Evolutionary conservation across 2,888 invertebrate species (phyloP).

Genomic region (Seira ritae): DNA sequence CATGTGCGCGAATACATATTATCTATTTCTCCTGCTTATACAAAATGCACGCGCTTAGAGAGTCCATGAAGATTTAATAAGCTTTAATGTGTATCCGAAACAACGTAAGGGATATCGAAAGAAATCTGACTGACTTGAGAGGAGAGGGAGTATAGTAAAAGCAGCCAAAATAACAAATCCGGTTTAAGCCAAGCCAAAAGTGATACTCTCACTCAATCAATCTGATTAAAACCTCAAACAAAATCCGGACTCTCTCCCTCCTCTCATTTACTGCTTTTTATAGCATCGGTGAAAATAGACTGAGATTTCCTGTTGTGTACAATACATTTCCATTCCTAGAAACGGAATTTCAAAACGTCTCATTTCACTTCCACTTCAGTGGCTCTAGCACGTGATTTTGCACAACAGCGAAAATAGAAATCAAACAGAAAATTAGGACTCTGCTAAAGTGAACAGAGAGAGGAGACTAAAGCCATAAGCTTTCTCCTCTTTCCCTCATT

Average conservation of each 20-base stretch:
- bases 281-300: neutral
- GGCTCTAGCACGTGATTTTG: neutral
- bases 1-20: too few relatives aligned
- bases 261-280: neutral
- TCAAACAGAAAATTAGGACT: neutral
- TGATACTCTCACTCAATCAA: constrained; percentile 11
- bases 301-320: neutral
- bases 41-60: too few relatives aligned
- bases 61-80: too few relatives aligned
- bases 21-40: too few relatives aligned
- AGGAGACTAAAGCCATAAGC: neutral
- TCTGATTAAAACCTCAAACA: constrained; percentile 7
- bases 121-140: too few relatives aligned
- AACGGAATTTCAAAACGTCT: neutral
- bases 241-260: neutral
- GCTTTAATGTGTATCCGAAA: too few relatives aligned
- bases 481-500: neutral
- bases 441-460: neutral
- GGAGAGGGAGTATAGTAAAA: too few relatives aligned
- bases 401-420: neutral
- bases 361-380: neutral
- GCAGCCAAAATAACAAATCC: neutral
- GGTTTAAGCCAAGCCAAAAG: neutral
- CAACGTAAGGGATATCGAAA: too few relatives aligned
- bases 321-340: neutral